These are phyloP conservation scores for Eupithecia exiguata DNA, from an alignment of 2,888 invertebrate species.

Conservation along the genomic window DNA sequence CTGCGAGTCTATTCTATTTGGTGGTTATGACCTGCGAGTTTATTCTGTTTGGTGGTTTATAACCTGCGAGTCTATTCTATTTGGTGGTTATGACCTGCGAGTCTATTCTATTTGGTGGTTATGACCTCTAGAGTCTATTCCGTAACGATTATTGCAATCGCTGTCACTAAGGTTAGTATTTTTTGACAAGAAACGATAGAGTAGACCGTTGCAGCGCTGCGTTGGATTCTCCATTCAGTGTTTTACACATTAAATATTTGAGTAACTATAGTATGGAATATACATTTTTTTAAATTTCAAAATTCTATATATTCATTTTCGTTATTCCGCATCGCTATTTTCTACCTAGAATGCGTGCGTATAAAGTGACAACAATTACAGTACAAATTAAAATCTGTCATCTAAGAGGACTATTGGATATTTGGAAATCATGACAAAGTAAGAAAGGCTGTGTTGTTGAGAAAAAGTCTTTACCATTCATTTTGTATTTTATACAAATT, in stretches of 20 bases:
- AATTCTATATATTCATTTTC: too few species aligned
- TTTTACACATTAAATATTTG: not conserved
- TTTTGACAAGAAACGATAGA: not conserved
- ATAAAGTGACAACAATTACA: too few species aligned
- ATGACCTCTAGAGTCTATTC: too few species aligned
- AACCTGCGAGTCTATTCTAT: too few species aligned
- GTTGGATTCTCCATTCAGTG: not conserved
- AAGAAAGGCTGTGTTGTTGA: not conserved
- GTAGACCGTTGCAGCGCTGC: not conserved
- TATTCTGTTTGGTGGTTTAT: too few species aligned
- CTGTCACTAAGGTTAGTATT: not conserved
- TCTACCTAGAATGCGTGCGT: not conserved
- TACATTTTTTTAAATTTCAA: too few species aligned
- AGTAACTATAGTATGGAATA: too few species aligned
- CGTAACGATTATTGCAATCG: not conserved
- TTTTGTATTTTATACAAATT: not conserved
- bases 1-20: too few species aligned
- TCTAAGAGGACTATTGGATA: not conserved
- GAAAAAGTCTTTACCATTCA: not conserved
- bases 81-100: too few species aligned
- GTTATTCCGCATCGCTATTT: not conserved
- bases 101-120: too few species aligned
- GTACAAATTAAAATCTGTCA: not conserved
- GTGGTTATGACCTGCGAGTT: too few species aligned
- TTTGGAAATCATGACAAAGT: not conserved